Evolutionary conservation across 2,888 invertebrate species (phyloP).

Genomic region (Cataglyphis livida): DNA sequence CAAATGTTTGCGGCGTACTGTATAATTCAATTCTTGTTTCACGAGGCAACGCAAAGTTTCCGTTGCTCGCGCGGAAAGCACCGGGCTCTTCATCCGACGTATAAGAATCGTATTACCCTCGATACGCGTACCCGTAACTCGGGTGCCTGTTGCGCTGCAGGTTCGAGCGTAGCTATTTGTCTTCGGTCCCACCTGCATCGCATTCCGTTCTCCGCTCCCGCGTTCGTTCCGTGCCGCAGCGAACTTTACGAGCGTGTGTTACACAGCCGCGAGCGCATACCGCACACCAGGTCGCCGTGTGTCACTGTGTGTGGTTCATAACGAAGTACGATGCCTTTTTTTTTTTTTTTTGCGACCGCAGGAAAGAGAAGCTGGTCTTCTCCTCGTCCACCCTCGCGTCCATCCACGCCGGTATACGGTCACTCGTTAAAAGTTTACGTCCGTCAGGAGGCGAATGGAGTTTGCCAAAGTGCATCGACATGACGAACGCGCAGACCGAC

Average conservation of each 20-base stretch:
- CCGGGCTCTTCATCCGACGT: slow-evolving; percentile 31
- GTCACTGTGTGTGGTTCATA: background rate
- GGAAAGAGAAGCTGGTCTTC: background rate
- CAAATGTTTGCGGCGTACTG: background rate
- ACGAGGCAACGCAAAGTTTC: background rate
- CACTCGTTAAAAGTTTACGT: slow-evolving; percentile 74
- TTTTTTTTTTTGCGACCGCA: slow-evolving; percentile 10
- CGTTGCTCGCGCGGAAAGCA: background rate
- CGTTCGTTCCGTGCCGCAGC: background rate
- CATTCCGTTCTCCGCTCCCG: slow-evolving; percentile 16
- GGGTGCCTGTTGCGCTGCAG: slow-evolving; percentile 36
- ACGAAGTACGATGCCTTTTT: slow-evolving; percentile 2
- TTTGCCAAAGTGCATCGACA: slow-evolving; percentile 41
- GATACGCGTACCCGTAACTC: slow-evolving; percentile 28
- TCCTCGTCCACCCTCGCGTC: background rate
- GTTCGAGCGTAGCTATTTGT: slow-evolving; percentile 43
- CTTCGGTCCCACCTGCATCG: slow-evolving; percentile 47
- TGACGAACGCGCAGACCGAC: slow-evolving; percentile 10
- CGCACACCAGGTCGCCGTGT: background rate
- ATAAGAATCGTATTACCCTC: slow-evolving; percentile 43
- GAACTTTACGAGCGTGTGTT: background rate
- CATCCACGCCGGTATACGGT: slow-evolving; percentile 39
- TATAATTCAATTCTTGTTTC: slow-evolving; percentile 14
- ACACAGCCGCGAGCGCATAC: background rate
- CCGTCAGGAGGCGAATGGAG: slow-evolving; percentile 34